These are phyloP conservation scores for Acromyrmex charruanus DNA, from an alignment of 1,140 invertebrate genomes.

Conservation along the genomic window DNA sequence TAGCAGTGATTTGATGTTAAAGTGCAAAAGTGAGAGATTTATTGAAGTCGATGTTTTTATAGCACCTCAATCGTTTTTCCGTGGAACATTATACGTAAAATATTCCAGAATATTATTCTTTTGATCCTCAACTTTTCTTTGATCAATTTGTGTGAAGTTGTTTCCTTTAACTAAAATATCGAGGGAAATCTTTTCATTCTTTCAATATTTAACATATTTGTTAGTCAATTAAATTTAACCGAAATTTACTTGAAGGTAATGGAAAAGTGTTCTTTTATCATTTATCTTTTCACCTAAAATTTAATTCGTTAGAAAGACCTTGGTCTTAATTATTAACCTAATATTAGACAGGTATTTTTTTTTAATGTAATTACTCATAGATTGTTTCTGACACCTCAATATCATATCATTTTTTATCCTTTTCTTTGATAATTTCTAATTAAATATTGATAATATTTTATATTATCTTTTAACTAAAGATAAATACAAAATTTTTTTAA, in stretches of 20 bases:
- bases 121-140: background rate
- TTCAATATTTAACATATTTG: background rate
- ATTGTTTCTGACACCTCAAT: too few relatives aligned
- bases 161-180: background rate
- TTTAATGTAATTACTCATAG: too few relatives aligned
- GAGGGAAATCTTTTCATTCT: background rate
- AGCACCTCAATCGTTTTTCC: background rate
- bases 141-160: background rate
- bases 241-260: background rate
- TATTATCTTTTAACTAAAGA: too few relatives aligned
- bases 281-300: background rate
- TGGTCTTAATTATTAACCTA: background rate
- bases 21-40: background rate
- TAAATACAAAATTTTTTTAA: too few relatives aligned
- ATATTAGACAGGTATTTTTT: too few relatives aligned
- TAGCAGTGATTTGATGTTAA: background rate
- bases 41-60: background rate
- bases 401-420: too few relatives aligned
- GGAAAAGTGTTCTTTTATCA: background rate
- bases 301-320: background rate
- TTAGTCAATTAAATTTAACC: background rate
- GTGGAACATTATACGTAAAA: background rate
- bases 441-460: too few relatives aligned
- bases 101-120: background rate
- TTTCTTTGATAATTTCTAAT: too few relatives aligned